Evolutionary conservation across 2,888 invertebrate species (phyloP).

Genomic region (Troides helena): DNA sequence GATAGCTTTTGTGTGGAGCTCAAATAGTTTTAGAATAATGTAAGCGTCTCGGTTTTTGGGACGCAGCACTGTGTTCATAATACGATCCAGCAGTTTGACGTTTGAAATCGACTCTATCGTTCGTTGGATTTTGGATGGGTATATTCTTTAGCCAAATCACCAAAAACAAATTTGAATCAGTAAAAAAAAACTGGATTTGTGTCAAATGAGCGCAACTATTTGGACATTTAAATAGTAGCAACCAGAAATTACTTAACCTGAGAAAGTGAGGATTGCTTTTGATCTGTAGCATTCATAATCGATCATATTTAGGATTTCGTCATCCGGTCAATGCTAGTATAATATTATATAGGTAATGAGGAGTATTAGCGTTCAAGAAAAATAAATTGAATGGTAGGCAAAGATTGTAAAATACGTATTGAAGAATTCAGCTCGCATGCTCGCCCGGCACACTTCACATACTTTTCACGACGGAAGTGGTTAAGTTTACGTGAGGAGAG

Average conservation of each 20-base stretch:
- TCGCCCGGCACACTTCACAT: not conserved
- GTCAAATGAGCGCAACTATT: no score
- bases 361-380: not conserved
- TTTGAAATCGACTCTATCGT: not conserved
- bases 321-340: not conserved
- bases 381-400: not conserved
- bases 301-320: no score
- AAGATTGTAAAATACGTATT: not conserved
- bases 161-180: not conserved
- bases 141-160: not conserved
- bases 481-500: constrained; percentile 7
- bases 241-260: no score
- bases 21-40: not conserved
- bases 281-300: no score
- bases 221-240: no score
- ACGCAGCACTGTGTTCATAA: not conserved
- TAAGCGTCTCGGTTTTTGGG: not conserved
- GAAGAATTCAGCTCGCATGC: not conserved
- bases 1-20: no score
- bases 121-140: not conserved
- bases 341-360: not conserved
- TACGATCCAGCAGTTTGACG: not conserved
- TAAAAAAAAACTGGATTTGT: not conserved
- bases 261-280: no score
- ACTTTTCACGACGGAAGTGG: not conserved